Evolutionary conservation across 2,888 invertebrate species (phyloP).

Genomic region (Protophormia terraenovae): DNA sequence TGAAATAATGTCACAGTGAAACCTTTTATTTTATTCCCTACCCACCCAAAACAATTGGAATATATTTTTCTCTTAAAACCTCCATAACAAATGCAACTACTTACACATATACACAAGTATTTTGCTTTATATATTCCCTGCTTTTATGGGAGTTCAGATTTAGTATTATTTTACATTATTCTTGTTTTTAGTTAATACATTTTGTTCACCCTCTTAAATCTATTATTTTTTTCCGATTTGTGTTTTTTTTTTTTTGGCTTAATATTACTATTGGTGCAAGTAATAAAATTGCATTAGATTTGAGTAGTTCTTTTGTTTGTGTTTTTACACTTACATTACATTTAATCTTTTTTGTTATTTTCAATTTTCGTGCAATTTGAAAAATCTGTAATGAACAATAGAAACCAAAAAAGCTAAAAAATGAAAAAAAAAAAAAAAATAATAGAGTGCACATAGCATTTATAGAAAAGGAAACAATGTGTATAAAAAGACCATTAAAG

Average conservation of each 20-base stretch:
- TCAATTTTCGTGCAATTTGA: constrained; percentile 60
- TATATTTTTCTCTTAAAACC: constrained; percentile 3
- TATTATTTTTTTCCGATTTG: constrained; percentile 25
- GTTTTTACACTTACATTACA: background rate
- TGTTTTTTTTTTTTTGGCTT: constrained; percentile 19
- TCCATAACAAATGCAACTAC: background rate
- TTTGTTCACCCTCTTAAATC: constrained; percentile 35
- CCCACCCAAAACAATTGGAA: constrained; percentile 44
- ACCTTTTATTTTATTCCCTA: constrained; percentile 60
- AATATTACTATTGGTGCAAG: constrained; percentile 52
- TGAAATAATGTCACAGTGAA: constrained; percentile 63
- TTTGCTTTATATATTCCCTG: background rate
- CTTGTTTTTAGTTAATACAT: background rate
- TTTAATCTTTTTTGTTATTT: constrained; percentile 51
- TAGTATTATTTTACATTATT: constrained; percentile 33
- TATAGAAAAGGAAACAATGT: constrained; percentile 27
- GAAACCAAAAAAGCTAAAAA: background rate
- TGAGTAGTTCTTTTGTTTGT: constrained; percentile 20
- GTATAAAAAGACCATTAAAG: constrained; percentile 44
- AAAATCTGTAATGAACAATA: constrained; percentile 59
- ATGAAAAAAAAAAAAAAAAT: background rate
- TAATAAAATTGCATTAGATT: constrained; percentile 60
- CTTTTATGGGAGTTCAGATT: constrained; percentile 32
- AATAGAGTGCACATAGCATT: background rate
- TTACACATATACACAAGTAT: background rate